Evolutionary conservation across 2,113 vertebrate genomes (phyloP).

Genomic region (Rhea americana): DNA sequence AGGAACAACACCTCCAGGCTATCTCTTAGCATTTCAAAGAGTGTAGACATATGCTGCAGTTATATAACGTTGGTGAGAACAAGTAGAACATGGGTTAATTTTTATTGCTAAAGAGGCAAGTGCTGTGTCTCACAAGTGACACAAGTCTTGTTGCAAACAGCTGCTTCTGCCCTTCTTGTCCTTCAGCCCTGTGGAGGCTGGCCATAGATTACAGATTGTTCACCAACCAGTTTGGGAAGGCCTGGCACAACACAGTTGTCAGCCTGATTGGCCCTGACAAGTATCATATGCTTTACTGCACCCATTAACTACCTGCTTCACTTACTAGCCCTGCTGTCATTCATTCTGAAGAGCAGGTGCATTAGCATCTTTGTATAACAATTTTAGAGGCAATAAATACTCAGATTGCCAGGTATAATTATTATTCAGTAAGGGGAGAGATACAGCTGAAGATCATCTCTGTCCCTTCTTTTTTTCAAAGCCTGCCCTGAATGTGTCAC

Average conservation of each 20-base stretch:
- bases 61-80: not conserved
- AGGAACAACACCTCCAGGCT: not conserved
- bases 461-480: not conserved
- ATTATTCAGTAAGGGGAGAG: not conserved
- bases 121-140: rapidly evolving
- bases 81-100: rapidly evolving
- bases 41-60: not conserved
- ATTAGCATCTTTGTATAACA: not conserved
- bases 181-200: not conserved
- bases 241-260: not conserved
- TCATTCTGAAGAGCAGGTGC: constrained; percentile 11
- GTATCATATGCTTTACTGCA: constrained; percentile 47
- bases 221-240: not conserved
- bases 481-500: constrained; percentile 24
- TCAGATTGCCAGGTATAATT: constrained; percentile 24
- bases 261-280: constrained; percentile 48
- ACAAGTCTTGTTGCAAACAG: not conserved
- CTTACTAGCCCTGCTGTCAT: constrained; percentile 20
- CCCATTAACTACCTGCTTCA: not conserved
- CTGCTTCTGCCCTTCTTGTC: not conserved
- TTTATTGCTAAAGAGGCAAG: not conserved
- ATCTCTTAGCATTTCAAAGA: not conserved
- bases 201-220: not conserved
- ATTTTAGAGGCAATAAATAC: not conserved
- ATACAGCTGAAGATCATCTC: not conserved